These are phyloP conservation scores for Strigamia crassipes DNA, from an alignment of 2,888 invertebrate genomes.

Conservation along the genomic window DNA sequence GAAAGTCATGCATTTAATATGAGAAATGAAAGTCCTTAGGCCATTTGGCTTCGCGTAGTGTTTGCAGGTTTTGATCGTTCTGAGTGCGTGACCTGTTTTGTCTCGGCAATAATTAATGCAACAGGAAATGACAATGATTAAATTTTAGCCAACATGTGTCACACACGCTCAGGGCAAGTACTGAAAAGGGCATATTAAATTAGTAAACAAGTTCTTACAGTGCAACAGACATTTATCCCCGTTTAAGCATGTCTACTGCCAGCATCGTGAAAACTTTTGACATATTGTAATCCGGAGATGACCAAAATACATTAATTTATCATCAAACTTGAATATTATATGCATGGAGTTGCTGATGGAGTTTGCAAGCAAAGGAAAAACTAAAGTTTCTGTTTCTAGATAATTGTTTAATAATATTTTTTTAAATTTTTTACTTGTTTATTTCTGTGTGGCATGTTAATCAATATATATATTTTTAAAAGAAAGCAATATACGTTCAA, in stretches of 20 bases:
- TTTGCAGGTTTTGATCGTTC: slow-evolving; percentile 30
- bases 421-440: too few relatives aligned
- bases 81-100: slow-evolving; percentile 27
- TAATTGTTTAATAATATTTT: too few relatives aligned
- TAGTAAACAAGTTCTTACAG: slow-evolving; percentile 17
- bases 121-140: slow-evolving; percentile 30
- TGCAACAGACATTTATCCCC: slow-evolving; percentile 9
- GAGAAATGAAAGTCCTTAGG: slow-evolving; percentile 12
- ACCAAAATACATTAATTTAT: neutral
- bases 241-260: neutral
- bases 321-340: neutral
- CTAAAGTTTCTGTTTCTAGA: too few relatives aligned
- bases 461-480: neutral
- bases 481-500: neutral
- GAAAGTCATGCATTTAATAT: slow-evolving; percentile 12
- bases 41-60: slow-evolving; percentile 17
- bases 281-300: neutral
- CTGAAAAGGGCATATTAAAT: slow-evolving; percentile 26
- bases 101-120: slow-evolving; percentile 30
- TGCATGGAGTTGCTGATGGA: neutral
- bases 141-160: slow-evolving; percentile 22
- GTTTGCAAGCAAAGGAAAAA: neutral
- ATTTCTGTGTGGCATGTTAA: neutral
- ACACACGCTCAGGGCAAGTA: neutral
- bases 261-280: neutral